Percentiles rank a stretch among this genome's conserved stretches.
phyloP scores from a whole-genome alignment of 23 tunicate genomes.

The Phallusia fumigata region DNA sequence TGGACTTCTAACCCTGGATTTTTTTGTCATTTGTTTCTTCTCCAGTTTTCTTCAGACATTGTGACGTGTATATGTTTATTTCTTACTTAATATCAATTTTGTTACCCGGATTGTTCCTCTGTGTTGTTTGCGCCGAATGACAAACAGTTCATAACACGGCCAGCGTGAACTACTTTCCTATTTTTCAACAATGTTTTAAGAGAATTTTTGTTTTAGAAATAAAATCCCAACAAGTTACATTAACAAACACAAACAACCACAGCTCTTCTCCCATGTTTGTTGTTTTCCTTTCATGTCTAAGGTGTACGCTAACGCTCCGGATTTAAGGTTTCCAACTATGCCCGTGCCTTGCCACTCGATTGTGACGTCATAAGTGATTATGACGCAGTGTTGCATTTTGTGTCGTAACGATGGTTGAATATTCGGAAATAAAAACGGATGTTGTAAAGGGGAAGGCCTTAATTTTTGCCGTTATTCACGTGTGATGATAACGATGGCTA shows the following conservation, averaged over 20 bases:
- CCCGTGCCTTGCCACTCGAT: slow-evolving; percentile 7
- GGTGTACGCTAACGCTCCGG: neutral
- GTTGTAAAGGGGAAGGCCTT: neutral
- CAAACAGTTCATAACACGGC: too few species aligned
- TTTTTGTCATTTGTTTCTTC: too few species aligned
- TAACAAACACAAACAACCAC: neutral
- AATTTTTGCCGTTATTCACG: neutral
- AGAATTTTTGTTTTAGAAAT: too few species aligned
- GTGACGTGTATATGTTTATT: neutral
- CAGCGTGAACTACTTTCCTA: too few species aligned
- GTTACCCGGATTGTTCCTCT: neutral
- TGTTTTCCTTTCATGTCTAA: neutral
- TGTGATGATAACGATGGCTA: too few species aligned
- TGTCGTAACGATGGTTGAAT: neutral
- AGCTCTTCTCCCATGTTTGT: neutral
- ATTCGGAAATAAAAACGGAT: slow-evolving; percentile 2
- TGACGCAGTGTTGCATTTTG: neutral
- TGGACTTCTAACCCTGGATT: too few species aligned
- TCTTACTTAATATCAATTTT: neutral
- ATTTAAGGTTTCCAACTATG: neutral
- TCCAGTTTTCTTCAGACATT: neutral
- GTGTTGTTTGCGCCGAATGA: too few species aligned
- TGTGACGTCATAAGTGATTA: neutral
- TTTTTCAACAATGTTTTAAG: too few species aligned
- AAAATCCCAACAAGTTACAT: neutral